Percentiles rank a stretch among this genome's conserved stretches.
phyloP scores from a whole-genome alignment of 2,113 vertebrate species.

The Acrocephalus arundinaceus region DNA sequence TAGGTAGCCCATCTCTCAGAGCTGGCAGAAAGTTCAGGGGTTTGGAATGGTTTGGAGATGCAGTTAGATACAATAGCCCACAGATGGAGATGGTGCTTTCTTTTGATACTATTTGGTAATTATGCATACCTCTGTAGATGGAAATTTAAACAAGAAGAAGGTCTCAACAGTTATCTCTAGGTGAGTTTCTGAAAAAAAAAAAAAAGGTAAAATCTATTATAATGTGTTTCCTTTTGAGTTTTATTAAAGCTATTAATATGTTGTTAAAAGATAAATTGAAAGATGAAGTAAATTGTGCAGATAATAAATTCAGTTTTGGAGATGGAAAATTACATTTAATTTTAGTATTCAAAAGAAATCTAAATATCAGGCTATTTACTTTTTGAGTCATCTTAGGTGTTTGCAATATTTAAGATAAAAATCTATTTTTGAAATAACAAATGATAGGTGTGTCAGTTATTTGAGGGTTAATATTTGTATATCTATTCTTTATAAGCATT shows the following conservation, averaged over 20 bases:
- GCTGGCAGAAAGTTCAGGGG: background rate
- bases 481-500: background rate
- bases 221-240: background rate
- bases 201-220: background rate
- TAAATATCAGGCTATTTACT: background rate
- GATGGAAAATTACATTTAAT: background rate
- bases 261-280: background rate
- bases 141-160: background rate
- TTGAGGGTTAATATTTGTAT: slow-evolving; percentile 5
- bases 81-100: slow-evolving; percentile 42
- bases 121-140: background rate
- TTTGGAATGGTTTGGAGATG: background rate
- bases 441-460: background rate
- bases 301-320: background rate
- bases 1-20: background rate
- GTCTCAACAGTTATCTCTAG: background rate
- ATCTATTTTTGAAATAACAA: background rate
- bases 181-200: background rate
- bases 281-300: background rate
- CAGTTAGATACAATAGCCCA: background rate
- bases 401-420: background rate
- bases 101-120: background rate
- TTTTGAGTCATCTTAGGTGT: background rate
- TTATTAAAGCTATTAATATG: background rate
- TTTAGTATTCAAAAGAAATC: slow-evolving; percentile 1